Conservation (phyloP, 2,797 vertebrate species). For the Melanotaenia trifasciata region DNA sequence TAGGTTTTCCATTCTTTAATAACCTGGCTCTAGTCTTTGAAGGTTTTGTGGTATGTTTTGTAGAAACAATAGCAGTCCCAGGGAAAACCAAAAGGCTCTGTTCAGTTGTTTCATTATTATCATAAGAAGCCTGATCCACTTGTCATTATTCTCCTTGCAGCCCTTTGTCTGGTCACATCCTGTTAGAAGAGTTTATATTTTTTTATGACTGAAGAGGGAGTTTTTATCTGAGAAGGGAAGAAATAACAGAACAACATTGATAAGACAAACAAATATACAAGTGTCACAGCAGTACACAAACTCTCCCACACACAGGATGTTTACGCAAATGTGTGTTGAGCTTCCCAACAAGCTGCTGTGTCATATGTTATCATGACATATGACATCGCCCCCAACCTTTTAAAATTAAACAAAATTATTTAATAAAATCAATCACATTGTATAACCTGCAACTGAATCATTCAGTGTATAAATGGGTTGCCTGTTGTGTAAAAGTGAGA, state of each 20-base stretch:
- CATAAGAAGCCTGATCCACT: background rate
- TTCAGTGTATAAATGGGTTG: background rate
- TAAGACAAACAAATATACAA: constrained; percentile 64
- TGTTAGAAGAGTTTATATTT: constrained; percentile 45
- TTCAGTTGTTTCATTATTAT: constrained; percentile 2
- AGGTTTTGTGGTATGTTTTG: constrained; percentile 9
- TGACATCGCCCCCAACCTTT: background rate
- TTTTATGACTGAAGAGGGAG: constrained; percentile 2
- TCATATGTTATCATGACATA: constrained; percentile 23
- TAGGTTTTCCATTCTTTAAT: background rate
- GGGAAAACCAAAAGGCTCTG: constrained; percentile 23
- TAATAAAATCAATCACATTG: background rate
- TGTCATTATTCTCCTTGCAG: constrained; percentile 17
- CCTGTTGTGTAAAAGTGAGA: constrained; percentile 6
- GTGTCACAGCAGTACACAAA: constrained; percentile 41
- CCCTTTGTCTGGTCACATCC: constrained; percentile 53
- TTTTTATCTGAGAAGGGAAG: constrained; percentile 32
- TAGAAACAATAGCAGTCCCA: constrained; percentile 14
- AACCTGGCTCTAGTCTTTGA: background rate
- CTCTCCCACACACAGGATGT: constrained; percentile 75
- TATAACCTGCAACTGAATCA: background rate
- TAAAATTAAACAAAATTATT: background rate
- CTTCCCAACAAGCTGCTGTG: constrained; percentile 25
- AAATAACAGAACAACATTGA: constrained; percentile 68
- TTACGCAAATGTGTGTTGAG: constrained; percentile 66